A percentile compares a stretch with the other conserved stretches of the same genome.
Evolutionary conservation across 2,113 vertebrate species (phyloP).

Genomic region (Chaenogobius annularis): DNA sequence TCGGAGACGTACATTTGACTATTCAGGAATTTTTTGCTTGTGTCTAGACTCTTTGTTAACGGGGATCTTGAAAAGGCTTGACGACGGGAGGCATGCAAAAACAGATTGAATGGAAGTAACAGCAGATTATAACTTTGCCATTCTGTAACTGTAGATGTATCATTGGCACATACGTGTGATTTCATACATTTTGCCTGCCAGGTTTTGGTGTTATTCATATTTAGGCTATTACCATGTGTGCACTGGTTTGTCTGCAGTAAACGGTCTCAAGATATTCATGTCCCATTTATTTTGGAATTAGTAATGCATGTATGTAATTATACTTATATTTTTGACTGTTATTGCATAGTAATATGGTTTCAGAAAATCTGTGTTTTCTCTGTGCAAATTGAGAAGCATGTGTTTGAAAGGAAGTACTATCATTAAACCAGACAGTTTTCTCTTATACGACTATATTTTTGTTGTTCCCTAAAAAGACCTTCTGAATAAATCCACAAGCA

Average conservation of each 20-base stretch:
- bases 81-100: constrained; percentile 11
- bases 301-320: neutral
- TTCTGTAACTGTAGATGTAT: neutral
- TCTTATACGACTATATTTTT: neutral
- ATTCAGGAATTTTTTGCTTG: neutral
- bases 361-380: neutral
- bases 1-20: neutral
- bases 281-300: neutral
- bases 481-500: constrained; percentile 48
- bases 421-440: neutral
- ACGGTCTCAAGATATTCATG: neutral
- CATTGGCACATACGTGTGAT: neutral
- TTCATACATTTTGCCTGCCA: neutral
- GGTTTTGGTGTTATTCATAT: neutral
- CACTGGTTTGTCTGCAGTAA: neutral
- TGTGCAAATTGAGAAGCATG: neutral
- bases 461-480: constrained; percentile 34
- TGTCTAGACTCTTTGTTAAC: constrained; percentile 47
- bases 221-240: neutral
- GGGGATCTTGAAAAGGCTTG: constrained; percentile 35
- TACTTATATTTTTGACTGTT: neutral
- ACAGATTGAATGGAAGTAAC: constrained; percentile 61
- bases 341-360: neutral
- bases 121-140: neutral
- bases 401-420: neutral